Conservation (phyloP, 1,140 invertebrate genomes). For the Nixonia krombeini region DNA sequence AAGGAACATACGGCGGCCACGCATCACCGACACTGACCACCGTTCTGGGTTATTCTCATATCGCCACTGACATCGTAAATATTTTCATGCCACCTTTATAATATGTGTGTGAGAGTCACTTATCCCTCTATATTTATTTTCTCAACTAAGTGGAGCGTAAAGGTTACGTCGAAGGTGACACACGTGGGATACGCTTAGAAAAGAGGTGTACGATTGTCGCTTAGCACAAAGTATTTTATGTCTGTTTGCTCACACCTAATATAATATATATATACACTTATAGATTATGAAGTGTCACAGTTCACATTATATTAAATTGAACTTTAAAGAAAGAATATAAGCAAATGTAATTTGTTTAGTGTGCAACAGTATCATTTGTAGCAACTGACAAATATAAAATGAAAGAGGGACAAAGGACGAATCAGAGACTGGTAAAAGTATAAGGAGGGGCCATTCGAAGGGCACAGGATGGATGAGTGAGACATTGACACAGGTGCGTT, state of each 20-base stretch:
- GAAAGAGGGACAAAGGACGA: background rate
- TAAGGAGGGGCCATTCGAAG: background rate
- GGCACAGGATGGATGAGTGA: background rate
- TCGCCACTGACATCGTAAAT: constrained; percentile 56
- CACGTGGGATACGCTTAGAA: too few species aligned
- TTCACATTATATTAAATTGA: too few species aligned
- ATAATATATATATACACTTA: too few species aligned
- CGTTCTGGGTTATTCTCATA: constrained; percentile 51
- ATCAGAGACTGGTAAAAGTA: background rate
- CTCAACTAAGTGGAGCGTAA: too few species aligned
- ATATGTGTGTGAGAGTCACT: constrained; percentile 25
- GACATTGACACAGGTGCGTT: constrained; percentile 33
- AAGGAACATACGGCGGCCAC: constrained; percentile 36
- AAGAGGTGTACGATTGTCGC: too few species aligned
- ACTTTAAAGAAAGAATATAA: too few species aligned
- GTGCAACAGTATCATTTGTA: too few species aligned
- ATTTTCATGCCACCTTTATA: constrained; percentile 59
- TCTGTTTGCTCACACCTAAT: too few species aligned
- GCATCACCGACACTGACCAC: constrained; percentile 57
- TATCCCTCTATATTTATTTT: background rate
- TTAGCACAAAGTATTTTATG: too few species aligned
- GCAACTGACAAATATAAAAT: background rate
- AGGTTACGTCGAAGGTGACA: too few species aligned
- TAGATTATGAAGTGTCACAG: too few species aligned
- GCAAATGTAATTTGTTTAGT: too few species aligned